Evolutionary conservation across 1,140 invertebrate genomes (phyloP).

Genomic region (Tenebrio molitor): DNA sequence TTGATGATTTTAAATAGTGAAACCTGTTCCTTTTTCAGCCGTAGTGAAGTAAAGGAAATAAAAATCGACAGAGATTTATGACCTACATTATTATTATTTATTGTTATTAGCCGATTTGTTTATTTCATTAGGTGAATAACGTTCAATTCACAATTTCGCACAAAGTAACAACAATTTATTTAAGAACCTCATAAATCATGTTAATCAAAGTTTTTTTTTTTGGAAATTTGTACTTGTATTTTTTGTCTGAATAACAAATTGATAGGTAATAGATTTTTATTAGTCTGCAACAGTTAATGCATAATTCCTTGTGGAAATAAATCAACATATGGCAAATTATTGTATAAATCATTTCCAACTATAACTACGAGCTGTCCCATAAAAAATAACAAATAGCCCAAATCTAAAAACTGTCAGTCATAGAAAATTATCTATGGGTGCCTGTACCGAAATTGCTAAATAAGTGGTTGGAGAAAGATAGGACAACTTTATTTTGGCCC

Average conservation of each 20-base stretch:
- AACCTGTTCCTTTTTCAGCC: neutral
- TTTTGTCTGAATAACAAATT: neutral
- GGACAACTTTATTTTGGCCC: conserved; percentile 2
- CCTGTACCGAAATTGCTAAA: conserved; percentile 1
- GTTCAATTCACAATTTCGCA: neutral
- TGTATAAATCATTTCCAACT: conserved; percentile 9
- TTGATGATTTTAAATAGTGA: neutral
- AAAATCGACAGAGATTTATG: neutral
- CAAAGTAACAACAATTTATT: neutral
- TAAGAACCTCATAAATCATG: neutral
- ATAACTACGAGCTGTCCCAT: conserved; percentile 18
- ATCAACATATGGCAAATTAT: conserved; percentile 16
- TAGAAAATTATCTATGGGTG: conserved; percentile 13
- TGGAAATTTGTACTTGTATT: neutral
- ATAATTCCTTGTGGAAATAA: conserved; percentile 5
- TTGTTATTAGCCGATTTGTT: neutral
- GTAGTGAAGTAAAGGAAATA: neutral
- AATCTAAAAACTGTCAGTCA: conserved; percentile 29
- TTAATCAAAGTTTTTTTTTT: neutral
- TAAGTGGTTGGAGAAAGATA: neutral
- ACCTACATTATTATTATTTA: neutral
- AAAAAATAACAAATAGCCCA: conserved; percentile 31
- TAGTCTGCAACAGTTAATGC: neutral
- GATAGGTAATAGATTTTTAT: conserved; percentile 1
- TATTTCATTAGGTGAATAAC: neutral